Base-by-base conservation (phyloP, 2,888 invertebrate genomes). In the Gordius sp. region DNA sequence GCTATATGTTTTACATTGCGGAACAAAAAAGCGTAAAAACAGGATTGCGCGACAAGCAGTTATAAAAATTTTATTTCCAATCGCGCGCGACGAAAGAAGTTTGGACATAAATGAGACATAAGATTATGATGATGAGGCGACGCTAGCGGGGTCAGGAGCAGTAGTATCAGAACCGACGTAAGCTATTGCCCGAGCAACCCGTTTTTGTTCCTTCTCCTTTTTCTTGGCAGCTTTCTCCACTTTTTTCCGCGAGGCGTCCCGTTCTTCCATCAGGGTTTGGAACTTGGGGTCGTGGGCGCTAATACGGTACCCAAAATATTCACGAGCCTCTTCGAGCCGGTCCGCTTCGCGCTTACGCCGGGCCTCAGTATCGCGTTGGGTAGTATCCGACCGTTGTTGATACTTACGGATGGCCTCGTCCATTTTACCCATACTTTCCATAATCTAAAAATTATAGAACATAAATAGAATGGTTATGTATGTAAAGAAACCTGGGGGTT, bases 391-490 rank as follows among this genome's bases (percentile, higher is more conserved):
- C n/a, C 20, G 8, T 8, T 8, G n/a, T 47, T 47, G 8, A 20
- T 18, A 47, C 8, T 47, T 23, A n/a, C 20, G 8, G 20, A 47
- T 47, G 4, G 20, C 4, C 20, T 47, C 20, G 20, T 47, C 47
- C 47, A 47, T 47, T 47, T 47, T 47, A n/a, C n/a, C 47, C 47
- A 47, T 47, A 47, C 20, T 47, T 8, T n/a, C n/a, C 8, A 4
- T 47, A n/a, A 47, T 47, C 47, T 47, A 20, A 18, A 47, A 47
- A 47, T 18, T n/a, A 47, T 47, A 47, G 4, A 47, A n/a, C n/a
- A n/a, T n/a, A n/a, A n/a, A n/a, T n/a, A n/a, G n/a, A n/a, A n/a
- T n/a, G n/a, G n/a, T n/a, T n/a, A n/a, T n/a, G n/a, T n/a, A n/a
- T n/a, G n/a, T n/a, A n/a, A n/a, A n/a, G n/a, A n/a, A n/a, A n/a